Evolutionary conservation across 1,140 invertebrate genomes (phyloP), one percentile per base, ranked within the genome.

Genomic region (Eciton burchellii): DNA sequence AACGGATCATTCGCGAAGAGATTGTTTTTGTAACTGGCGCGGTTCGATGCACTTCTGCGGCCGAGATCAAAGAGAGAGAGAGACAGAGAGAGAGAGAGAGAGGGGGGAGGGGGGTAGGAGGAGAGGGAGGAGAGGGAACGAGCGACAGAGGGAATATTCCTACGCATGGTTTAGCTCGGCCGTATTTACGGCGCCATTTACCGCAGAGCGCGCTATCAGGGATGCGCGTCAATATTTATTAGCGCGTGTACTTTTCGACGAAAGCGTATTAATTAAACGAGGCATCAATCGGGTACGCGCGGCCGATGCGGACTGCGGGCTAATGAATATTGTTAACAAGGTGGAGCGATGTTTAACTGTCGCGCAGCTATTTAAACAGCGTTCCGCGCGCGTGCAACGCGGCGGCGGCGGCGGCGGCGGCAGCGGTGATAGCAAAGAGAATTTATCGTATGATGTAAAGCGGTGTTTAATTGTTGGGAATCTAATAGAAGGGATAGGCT

Each of bases 311-410:
- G 49, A 70, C 74, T 79, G 45, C 41, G 35, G 52, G 63, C 49
- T 79, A 79, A 79, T 79, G 74, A 79, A 79, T 79, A 79, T 79
- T 79, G 74, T 79, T 79, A 79, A 79, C 74, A 79, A 79, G 63
- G 24, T 70, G 68, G 63, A 79, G 70, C 49, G 35, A n/a, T 79
- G 63, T 79, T 79, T 79, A 79, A 79, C 65, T 79, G 74, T 79
- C 74, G 74, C 41, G 21, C 43, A 57, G 35, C 74, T 59, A 63
- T 79, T 79, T 79, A 79, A 79, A 79, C 63, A 79, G 35, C 24
- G 63, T 45, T 26, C 49, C 4, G 63, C 24, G 35, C 29, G 35
- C 16, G 52, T 19, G 52, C n/a, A 19, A 56, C 14, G 54, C 19
- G 21, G 49, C 54, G n/a, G n/a, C n/a, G n/a, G n/a, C n/a, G n/a